Evolutionary conservation across 2,888 invertebrate species (phyloP).

Genomic region (Nomada fucata): DNA sequence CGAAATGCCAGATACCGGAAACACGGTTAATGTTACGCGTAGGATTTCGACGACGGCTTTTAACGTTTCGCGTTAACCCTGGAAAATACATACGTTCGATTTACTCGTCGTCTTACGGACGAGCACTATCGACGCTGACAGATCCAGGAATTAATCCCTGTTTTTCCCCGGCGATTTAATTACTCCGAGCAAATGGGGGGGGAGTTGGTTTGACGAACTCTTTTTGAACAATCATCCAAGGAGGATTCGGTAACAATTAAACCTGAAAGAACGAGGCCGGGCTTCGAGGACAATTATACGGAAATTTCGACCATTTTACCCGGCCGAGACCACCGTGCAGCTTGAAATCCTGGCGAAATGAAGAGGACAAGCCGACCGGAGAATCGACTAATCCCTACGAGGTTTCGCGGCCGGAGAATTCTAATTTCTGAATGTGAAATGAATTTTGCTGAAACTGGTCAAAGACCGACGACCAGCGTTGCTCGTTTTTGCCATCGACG

Average conservation of each 20-base stretch:
- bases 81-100: not conserved
- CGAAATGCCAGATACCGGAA: constrained; percentile 12
- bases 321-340: not conserved
- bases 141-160: constrained; percentile 3
- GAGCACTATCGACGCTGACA: not conserved
- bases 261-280: not conserved
- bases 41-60: constrained; percentile 11
- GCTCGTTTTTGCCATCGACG: not conserved
- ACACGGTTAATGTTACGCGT: constrained; percentile 10
- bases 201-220: not conserved
- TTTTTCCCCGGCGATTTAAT: not conserved
- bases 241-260: not conserved
- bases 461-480: too few species aligned
- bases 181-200: too few species aligned
- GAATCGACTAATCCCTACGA: constrained; percentile 18
- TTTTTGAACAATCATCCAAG: not conserved
- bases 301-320: not conserved
- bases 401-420: not conserved
- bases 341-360: constrained; percentile 11
- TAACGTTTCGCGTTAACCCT: constrained; percentile 15
- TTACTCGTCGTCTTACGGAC: not conserved
- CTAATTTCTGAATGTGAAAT: constrained; percentile 7
- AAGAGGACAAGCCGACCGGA: not conserved
- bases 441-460: constrained; percentile 4
- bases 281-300: constrained; percentile 18